A percentile compares a stretch with the other conserved stretches of the same genome.
Evolutionary conservation across 2,113 vertebrate species (phyloP).

Genomic region (Madoqua kirkii): DNA sequence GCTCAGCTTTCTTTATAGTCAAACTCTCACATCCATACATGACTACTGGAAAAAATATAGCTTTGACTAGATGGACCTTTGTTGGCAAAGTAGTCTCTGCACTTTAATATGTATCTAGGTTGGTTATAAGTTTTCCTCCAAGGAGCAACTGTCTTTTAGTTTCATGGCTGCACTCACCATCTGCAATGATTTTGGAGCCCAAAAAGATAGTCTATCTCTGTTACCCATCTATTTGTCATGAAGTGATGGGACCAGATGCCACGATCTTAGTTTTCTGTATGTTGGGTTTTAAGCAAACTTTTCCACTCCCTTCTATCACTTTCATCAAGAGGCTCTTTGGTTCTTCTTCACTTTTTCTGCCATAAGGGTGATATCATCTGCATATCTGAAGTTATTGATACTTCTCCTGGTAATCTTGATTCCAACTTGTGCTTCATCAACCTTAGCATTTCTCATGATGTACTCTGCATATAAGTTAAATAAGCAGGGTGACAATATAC

Average conservation of each 20-base stretch:
- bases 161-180: neutral
- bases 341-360: neutral
- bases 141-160: neutral
- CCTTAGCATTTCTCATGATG: neutral
- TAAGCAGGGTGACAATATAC: neutral
- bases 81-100: neutral
- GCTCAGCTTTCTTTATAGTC: neutral
- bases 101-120: neutral
- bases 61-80: rapidly evolving
- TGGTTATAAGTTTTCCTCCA: neutral
- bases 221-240: neutral
- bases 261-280: neutral
- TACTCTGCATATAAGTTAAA: neutral
- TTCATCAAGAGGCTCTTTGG: neutral
- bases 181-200: neutral
- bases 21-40: neutral
- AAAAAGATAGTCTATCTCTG: neutral
- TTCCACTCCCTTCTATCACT: neutral
- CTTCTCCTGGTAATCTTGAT: neutral
- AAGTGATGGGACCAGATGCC: neutral
- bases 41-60: neutral
- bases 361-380: neutral
- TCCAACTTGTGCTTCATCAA: neutral
- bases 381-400: neutral
- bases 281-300: neutral